phyloP scores from a whole-genome alignment of 1,140 invertebrate genomes.

The Brachionus asplanchnoidis region DNA sequence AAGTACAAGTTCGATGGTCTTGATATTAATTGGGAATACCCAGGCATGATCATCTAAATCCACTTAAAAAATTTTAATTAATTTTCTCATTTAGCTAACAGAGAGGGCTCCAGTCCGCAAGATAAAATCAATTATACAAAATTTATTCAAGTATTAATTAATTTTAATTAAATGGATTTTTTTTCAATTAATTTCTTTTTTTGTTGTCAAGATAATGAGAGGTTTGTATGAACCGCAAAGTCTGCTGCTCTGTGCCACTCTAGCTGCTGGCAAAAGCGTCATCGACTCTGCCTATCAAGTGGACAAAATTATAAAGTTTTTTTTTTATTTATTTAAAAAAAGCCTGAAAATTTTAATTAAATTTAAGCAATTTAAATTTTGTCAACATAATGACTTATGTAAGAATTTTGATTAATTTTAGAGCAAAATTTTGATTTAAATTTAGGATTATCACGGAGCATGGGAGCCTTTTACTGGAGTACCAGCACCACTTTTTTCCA shows the following conservation, averaged over 20 bases:
- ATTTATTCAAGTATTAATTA: constrained; percentile 48
- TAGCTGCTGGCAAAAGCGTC: constrained; percentile 43
- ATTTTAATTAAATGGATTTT: background rate
- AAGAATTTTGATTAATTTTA: background rate
- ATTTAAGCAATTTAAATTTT: constrained; percentile 77
- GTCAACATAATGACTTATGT: constrained; percentile 81
- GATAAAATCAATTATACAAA: constrained; percentile 64
- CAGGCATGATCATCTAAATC: constrained; percentile 27
- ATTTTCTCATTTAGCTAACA: background rate
- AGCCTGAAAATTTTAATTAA: background rate
- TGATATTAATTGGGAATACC: constrained; percentile 49
- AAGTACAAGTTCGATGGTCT: constrained; percentile 55
- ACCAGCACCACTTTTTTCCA: background rate
- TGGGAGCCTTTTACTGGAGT: constrained; percentile 27
- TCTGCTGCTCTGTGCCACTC: constrained; percentile 45
- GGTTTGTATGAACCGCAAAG: constrained; percentile 42
- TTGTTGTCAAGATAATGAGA: background rate
- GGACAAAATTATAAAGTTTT: constrained; percentile 70
- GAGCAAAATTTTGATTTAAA: background rate
- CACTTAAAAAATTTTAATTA: background rate
- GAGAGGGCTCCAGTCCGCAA: constrained; percentile 44
- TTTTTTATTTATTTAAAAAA: constrained; percentile 56
- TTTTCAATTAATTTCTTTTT: background rate
- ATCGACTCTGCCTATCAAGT: constrained; percentile 67
- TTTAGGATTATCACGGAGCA: constrained; percentile 38